Conservation (phyloP, 1,140 invertebrate genomes). For the Cotesia typhae region DNA sequence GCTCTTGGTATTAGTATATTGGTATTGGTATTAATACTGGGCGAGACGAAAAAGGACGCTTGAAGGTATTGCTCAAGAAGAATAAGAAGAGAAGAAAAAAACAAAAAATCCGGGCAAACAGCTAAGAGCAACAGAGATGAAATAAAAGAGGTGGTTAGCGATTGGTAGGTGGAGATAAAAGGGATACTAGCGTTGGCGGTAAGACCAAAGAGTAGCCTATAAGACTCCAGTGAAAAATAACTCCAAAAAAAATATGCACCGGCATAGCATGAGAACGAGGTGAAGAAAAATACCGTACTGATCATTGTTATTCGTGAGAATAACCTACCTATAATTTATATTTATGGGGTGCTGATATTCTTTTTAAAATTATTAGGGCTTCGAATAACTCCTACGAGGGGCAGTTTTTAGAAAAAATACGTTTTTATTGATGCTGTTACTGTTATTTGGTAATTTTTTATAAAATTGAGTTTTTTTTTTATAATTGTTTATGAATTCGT, state of each 20-base stretch:
- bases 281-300: conserved; percentile 15
- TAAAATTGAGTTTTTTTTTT: no score
- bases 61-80: conserved; percentile 10
- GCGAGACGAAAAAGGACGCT: conserved; percentile 26
- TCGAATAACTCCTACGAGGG: no score
- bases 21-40: conserved; percentile 6
- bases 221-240: conserved; percentile 39
- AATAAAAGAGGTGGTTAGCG: conserved; percentile 38
- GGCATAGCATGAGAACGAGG: conserved; percentile 28
- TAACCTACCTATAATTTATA: no score
- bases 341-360: no score
- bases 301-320: no score
- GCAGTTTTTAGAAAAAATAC: no score
- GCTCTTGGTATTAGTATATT: no score
- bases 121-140: conserved; percentile 25
- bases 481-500: no score
- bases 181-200: conserved; percentile 50
- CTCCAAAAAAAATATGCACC: conserved; percentile 33
- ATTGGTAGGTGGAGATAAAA: conserved; percentile 54
- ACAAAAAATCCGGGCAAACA: conserved; percentile 15
- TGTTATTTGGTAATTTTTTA: no score
- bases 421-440: no score
- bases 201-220: conserved; percentile 51
- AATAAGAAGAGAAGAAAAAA: conserved; percentile 26
- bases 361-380: no score